Evolutionary conservation across 2,888 invertebrate genomes (phyloP), one percentile per base, ranked within the genome.

Genomic region (Eurytoma californica): DNA sequence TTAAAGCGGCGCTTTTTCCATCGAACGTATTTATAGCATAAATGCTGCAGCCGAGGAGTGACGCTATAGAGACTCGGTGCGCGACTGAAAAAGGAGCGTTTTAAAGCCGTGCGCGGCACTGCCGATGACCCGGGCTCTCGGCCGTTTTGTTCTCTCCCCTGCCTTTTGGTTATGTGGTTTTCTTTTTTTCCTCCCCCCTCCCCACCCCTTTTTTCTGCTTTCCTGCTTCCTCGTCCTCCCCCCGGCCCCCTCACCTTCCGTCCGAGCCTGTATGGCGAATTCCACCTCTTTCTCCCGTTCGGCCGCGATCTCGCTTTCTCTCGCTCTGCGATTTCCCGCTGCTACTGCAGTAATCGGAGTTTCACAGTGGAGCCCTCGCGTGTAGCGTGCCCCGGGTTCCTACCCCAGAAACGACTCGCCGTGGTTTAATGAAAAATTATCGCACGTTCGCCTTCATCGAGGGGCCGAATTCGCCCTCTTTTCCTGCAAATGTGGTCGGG

Each of bases 341-440:
- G 5, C 58, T 49, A 28, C 74, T 49, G 67, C 60, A 51, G 74
- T 67, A 67, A 58, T 74, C 74, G 67, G 67, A 74, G 74, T 57
- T 74, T 18, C 66, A 39, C 20, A 18, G 16, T 60, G 49, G 60
- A 60, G 39, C 39, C 39, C 60, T 70, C 70, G 28, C 60, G 70
- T 49, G 70, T 49, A 24, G 24, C 24, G 39, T 9, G 63, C 30
- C 18, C 63, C 47, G 18, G n/a, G 47, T 18, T 63, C 63, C 47
- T 18, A 47, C 39, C 39, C 49, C n/a, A 18, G 39, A 58, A 66
- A 66, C 74, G 66, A 67, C 67, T 51, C 12, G 63, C 55, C 24
- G 63, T 69, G 69, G 76, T 63, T 76, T 76, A 76, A 69, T 76
- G 76, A 76, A 76, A 76, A 76, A 76, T 76, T 76, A 76, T 76